A percentile compares a stretch with the other conserved stretches of the same genome.
phyloP scores from a whole-genome alignment of 2,888 invertebrate genomes.

The Tetragonula carbonaria region DNA sequence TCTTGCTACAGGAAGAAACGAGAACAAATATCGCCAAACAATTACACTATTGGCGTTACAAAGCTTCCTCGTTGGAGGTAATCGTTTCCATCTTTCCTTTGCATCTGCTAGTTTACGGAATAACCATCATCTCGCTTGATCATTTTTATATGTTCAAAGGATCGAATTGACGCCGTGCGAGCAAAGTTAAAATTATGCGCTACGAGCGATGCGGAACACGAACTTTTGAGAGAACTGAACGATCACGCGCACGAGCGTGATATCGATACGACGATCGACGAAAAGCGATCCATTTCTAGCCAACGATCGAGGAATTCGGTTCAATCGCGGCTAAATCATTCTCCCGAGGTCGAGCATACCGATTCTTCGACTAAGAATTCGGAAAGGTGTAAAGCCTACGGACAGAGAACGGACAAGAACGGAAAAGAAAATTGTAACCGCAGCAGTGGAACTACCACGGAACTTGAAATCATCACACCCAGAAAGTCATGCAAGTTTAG shows the following conservation, averaged over 20 bases:
- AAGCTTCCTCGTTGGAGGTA: conserved; percentile 73
- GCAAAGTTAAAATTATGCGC: neutral
- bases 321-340: neutral
- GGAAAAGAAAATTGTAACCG: neutral
- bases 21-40: conserved; percentile 65
- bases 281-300: neutral
- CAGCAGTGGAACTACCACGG: too few species aligned
- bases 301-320: neutral
- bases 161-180: neutral
- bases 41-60: conserved; percentile 69
- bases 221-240: neutral
- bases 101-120: too few species aligned
- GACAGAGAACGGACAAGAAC: neutral
- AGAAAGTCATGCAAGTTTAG: neutral
- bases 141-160: conserved; percentile 14
- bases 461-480: neutral
- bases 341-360: neutral
- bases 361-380: neutral
- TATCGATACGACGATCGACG: too few species aligned
- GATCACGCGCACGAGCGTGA: neutral
- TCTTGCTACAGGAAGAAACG: conserved; percentile 71
- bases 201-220: neutral
- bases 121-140: neutral
- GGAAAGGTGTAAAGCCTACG: neutral
- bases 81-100: neutral